These are phyloP conservation scores for Myotis lucifugus DNA, from an alignment of 2,113 vertebrate genomes.

Conservation along the genomic window DNA sequence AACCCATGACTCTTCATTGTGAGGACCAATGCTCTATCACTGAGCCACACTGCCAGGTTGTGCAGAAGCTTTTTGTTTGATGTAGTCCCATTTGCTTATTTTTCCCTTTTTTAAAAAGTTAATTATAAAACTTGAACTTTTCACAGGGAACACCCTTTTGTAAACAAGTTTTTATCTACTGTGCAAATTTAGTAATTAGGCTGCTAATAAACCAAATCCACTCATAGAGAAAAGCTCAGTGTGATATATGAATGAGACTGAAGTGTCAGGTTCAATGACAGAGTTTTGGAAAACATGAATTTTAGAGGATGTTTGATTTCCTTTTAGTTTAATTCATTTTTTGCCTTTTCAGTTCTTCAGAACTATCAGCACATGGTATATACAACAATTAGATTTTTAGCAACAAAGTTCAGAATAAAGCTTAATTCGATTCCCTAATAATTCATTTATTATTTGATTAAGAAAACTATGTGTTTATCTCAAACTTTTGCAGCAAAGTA, in stretches of 20 bases:
- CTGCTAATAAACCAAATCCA: slow-evolving; percentile 80
- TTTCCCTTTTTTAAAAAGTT: slow-evolving; percentile 50
- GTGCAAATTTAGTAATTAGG: slow-evolving; percentile 79
- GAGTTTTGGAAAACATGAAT: slow-evolving; percentile 82
- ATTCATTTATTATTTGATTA: slow-evolving; percentile 82
- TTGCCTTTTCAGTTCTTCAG: slow-evolving; percentile 81
- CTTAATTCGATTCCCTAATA: slow-evolving; percentile 81
- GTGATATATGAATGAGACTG: slow-evolving; percentile 83
- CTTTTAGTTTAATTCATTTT: slow-evolving; percentile 79
- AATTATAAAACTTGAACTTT: slow-evolving; percentile 71
- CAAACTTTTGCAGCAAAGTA: not conserved
- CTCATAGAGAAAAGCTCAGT: slow-evolving; percentile 79
- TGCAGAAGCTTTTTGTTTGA: not conserved
- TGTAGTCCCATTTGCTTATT: not conserved
- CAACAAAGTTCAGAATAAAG: slow-evolving; percentile 81
- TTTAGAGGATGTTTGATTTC: slow-evolving; percentile 83
- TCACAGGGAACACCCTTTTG: slow-evolving; percentile 63
- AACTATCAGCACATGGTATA: slow-evolving; percentile 77
- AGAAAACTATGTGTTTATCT: slow-evolving; percentile 51
- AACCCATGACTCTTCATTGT: too few relatives aligned
- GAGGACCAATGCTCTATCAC: too few relatives aligned
- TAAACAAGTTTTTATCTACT: slow-evolving; percentile 68
- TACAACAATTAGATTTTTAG: slow-evolving; percentile 80
- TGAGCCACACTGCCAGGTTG: too few relatives aligned
- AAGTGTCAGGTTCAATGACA: slow-evolving; percentile 81